These are phyloP conservation scores for Drosophila testacea DNA, from an alignment of 2,888 invertebrate species.

Conservation along the genomic window DNA sequence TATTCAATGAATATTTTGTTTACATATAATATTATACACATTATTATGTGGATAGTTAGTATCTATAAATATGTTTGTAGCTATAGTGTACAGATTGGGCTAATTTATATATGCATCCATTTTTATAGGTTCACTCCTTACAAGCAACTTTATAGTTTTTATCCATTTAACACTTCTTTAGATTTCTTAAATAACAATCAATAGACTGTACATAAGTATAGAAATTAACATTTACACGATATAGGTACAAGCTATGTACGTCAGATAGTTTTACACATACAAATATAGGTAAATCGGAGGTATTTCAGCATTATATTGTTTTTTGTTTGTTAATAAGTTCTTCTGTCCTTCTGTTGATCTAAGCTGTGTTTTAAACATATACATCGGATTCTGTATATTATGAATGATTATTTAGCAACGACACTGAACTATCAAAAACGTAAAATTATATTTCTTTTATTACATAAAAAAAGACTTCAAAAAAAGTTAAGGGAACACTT, in stretches of 20 bases:
- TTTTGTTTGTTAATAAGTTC: conserved; percentile 18
- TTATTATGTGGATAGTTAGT: conserved; percentile 37
- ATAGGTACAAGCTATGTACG: conserved; percentile 13
- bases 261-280: conserved; percentile 25
- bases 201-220: conserved; percentile 20
- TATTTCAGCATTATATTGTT: conserved; percentile 64
- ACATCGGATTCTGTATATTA: conserved; percentile 20
- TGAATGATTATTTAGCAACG: conserved; percentile 30
- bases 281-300: conserved; percentile 65
- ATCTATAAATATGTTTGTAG: conserved; percentile 32
- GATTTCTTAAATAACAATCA: conserved; percentile 30
- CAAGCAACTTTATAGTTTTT: neutral
- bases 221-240: conserved; percentile 15
- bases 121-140: neutral
- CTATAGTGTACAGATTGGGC: conserved; percentile 21
- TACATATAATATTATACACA: conserved; percentile 61
- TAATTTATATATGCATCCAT: conserved; percentile 19
- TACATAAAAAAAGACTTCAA: conserved; percentile 33
- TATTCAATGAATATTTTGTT: conserved; percentile 66
- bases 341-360: conserved; percentile 11
- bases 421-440: conserved; percentile 29
- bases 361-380: conserved; percentile 33
- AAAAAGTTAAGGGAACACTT: conserved; percentile 26
- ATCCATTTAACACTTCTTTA: conserved; percentile 3
- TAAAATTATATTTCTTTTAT: conserved; percentile 4